Base-by-base conservation (phyloP, 2,888 invertebrate species). In the Trichogramma dendrolimi region DNA sequence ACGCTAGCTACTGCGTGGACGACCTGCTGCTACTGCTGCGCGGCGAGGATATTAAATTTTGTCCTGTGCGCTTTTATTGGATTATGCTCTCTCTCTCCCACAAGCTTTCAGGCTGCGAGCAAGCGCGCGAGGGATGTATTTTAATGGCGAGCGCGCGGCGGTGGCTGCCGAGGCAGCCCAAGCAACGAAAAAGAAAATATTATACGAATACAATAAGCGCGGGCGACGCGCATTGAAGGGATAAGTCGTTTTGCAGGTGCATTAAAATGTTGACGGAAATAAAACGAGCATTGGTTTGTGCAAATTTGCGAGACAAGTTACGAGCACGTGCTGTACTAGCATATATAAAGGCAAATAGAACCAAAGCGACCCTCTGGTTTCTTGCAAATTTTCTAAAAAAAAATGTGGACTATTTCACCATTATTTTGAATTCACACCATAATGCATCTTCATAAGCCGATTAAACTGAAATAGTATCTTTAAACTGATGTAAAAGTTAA, bases 21-120 rank as follows among this genome's bases (percentile, higher is more conserved):
- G 71, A 69, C 14, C 14, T 14, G 14, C 14, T 14, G 14, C 14
- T 14, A 14, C 71, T 69, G 14, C 14, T 14, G 14, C 14, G 14
- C 14, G 2, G 14, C 14, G 14, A 74, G 74, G 76, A 76, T 77
- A 77, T 77, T 77, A 76, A 77, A 77, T 76, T 77, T 77, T 70
- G 72, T 71, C 72, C 69, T 14, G 7, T 55, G 56, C 70, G 70
- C 70, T 75, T 77, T 77, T 77, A 77, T 77, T 76, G 76, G 75
- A 77, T 77, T 77, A 77, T 60, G 59, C 59, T 42, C 63, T 27
- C 51, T n/a, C 71, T 70, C 49, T 46, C 54, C 51, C 7, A 14
- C 10, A n/a, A 42, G 41, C 66, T 71, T 71, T 68, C 67, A 70
- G 70, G 63, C 64, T 54, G 59, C 51, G 54, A 61, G 40, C n/a